These are phyloP conservation scores for Eledona agricola DNA, from an alignment of 2,888 invertebrate species.

Conservation along the genomic window DNA sequence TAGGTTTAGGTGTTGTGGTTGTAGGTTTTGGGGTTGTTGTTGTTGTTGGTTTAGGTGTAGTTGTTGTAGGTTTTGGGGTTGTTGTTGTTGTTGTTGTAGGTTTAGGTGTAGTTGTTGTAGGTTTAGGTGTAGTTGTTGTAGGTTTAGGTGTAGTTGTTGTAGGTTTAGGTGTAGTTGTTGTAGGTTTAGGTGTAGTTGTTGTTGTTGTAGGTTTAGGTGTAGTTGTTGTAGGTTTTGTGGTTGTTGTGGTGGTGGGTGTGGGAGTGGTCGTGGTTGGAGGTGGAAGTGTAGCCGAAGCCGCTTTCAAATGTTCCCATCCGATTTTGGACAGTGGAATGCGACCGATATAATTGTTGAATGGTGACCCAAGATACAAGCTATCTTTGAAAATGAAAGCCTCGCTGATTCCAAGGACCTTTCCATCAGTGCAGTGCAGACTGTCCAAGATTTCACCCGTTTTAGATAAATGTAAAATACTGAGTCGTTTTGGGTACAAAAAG, in stretches of 20 bases:
- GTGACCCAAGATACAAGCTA: constrained; percentile 74
- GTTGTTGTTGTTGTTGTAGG: constrained; percentile 36
- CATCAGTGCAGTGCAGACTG: constrained; percentile 69
- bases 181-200: constrained; percentile 43
- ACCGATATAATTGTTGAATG: constrained; percentile 72
- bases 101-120: constrained; percentile 32
- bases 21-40: constrained; percentile 34
- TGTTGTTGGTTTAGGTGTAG: constrained; percentile 41
- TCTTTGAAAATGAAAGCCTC: constrained; percentile 74
- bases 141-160: constrained; percentile 40
- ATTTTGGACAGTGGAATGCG: constrained; percentile 69
- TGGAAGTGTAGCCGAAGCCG: constrained; percentile 35
- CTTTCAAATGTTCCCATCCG: constrained; percentile 55
- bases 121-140: constrained; percentile 39
- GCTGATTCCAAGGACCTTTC: constrained; percentile 66
- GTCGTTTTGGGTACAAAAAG: constrained; percentile 58
- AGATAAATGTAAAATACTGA: constrained; percentile 73
- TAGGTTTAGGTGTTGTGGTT: constrained; percentile 40
- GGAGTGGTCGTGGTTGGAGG: constrained; percentile 23
- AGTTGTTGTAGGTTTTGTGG: constrained; percentile 39
- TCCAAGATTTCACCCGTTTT: constrained; percentile 78
- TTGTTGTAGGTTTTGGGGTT: constrained; percentile 40
- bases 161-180: constrained; percentile 27
- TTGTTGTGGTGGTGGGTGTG: constrained; percentile 35
- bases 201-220: constrained; percentile 40